These are phyloP conservation scores for Apotomis turbidana DNA, from an alignment of 2,888 invertebrate species.

Conservation along the genomic window DNA sequence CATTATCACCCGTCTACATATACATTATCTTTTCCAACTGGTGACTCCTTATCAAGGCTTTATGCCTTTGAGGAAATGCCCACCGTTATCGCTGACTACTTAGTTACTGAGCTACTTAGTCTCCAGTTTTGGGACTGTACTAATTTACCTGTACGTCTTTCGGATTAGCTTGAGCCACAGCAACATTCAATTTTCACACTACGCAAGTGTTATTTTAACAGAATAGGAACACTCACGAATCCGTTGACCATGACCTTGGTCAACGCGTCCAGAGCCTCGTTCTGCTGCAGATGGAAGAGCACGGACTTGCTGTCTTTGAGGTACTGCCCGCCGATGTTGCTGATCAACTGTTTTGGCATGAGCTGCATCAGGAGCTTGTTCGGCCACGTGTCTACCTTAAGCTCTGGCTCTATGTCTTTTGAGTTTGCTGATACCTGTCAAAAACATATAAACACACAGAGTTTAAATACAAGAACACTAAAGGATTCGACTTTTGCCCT, in stretches of 20 bases:
- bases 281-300: constrained; percentile 92
- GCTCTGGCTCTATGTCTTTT: constrained; percentile 94
- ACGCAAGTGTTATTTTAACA: neutral
- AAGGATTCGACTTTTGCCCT: too few relatives aligned
- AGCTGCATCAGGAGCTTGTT: constrained; percentile 96
- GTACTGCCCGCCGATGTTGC: constrained; percentile 94
- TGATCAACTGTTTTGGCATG: constrained; percentile 96
- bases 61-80: constrained; percentile 70
- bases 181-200: neutral
- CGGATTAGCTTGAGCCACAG: constrained; percentile 69
- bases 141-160: constrained; percentile 88
- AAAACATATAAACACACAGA: neutral
- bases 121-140: constrained; percentile 88
- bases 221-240: constrained; percentile 87
- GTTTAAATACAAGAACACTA: too few relatives aligned
- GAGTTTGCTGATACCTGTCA: constrained; percentile 82
- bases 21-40: neutral
- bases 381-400: constrained; percentile 98
- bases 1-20: too few relatives aligned
- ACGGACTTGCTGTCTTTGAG: constrained; percentile 97
- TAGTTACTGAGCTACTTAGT: constrained; percentile 89
- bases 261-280: constrained; percentile 93
- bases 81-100: constrained; percentile 91
- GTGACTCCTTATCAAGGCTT: neutral
- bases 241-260: constrained; percentile 97